phyloP scores from a whole-genome alignment of 1,140 invertebrate genomes.

The Penaeus vannamei region DNA sequence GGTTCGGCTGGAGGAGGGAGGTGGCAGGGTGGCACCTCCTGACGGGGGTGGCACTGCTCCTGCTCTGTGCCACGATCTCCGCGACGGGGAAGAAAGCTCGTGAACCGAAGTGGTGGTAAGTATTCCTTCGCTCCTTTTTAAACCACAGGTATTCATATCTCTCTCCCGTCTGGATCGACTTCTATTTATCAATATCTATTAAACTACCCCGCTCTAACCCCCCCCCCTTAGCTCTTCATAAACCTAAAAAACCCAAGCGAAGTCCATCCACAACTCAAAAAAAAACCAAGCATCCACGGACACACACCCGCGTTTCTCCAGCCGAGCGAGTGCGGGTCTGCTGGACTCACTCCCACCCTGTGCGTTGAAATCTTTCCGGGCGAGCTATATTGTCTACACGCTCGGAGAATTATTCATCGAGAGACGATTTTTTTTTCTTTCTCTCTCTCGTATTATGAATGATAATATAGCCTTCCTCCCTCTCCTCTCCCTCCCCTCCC shows the following conservation, averaged over 20 bases:
- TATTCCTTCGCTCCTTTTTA: background rate
- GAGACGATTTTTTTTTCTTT: too few species aligned
- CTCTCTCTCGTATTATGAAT: too few species aligned
- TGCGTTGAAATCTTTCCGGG: too few species aligned
- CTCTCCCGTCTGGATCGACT: background rate
- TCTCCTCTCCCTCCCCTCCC: too few species aligned
- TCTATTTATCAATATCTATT: background rate
- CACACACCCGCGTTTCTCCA: background rate
- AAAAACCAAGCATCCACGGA: background rate
- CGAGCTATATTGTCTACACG: too few species aligned
- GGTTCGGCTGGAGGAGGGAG: slow-evolving; percentile 40
- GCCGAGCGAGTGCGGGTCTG: too few species aligned
- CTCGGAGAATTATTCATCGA: too few species aligned
- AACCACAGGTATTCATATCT: background rate
- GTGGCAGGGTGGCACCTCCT: slow-evolving; percentile 31
- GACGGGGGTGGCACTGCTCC: slow-evolving; percentile 29
- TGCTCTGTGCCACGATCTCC: slow-evolving; percentile 1
- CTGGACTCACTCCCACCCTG: too few species aligned
- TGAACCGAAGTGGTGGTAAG: slow-evolving; percentile 54
- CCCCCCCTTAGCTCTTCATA: too few species aligned
- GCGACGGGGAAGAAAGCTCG: slow-evolving; percentile 4
- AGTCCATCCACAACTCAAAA: background rate
- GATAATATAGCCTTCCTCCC: too few species aligned
- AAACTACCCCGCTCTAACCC: background rate
- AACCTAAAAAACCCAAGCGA: background rate